Base-by-base conservation (phyloP, 2,113 vertebrate genomes). In the Passer montanus region DNA sequence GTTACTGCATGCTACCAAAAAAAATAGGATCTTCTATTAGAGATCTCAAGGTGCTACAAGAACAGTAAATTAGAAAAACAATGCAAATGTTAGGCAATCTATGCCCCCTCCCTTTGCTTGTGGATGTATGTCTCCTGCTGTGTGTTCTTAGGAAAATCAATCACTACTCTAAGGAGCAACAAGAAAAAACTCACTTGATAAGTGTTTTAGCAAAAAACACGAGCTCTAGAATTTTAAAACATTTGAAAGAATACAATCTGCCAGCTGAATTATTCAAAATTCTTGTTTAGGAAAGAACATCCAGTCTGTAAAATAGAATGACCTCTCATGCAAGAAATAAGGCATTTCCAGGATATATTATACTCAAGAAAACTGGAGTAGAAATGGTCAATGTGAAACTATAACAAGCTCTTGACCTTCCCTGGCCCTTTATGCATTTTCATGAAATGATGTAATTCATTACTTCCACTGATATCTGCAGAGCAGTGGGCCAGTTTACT, bases 341-440 rank as follows among this genome's bases (percentile, higher is more conserved):
- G 23, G 26, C 14, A 62, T 74, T 78, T 91, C 28, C 9, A 77
- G 59, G 93, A 86, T 20, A 59, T 33, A n/a, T 23, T 84, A n/a
- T 55, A 24, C 30, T 96, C 73, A 68, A 95, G 59, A 93, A 97
- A 95, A 94, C 53, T 90, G 37, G n/a, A 82, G 26, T 66, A 91
- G 44, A 97, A 97, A 93, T 76, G 74, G 89, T 87, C 95, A 94
- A 62, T 1, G 1, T 74, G 60, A 96, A 97, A 93, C 52, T 93
- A n/a, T 90, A 94, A 87, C 64, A 85, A 73, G 82, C 94, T 95
- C 89, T 96, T 97, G 96, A 96, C 97, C 96, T 96, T 80, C 44
- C 30, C 39, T 92, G 83, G 39, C 80, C 53, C 53, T 92, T 91
- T 74, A 91, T 95, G 37, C 58, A 86, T 96, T 97, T 97, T 94